A percentile compares a stretch with the other conserved stretches of the same genome.
phyloP scores from a whole-genome alignment of 2,797 vertebrate species.

The Spondyliosoma cantharus region DNA sequence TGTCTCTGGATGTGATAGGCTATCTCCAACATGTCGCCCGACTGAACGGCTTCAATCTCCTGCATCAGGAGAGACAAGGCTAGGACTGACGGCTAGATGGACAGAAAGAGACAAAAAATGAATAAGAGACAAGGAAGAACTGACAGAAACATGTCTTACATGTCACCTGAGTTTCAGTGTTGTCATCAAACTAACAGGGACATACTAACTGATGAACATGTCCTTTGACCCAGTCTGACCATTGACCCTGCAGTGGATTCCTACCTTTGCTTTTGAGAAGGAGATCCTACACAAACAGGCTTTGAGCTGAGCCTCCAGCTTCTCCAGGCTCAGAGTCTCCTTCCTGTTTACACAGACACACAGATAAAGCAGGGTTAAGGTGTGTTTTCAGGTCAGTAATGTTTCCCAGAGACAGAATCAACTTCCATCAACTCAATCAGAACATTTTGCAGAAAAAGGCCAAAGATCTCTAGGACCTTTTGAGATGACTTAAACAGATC shows the following conservation, averaged over 20 bases:
- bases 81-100: slow-evolving; percentile 91
- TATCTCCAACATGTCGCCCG: slow-evolving; percentile 91
- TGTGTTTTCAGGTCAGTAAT: not conserved
- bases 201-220: not conserved
- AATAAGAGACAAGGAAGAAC: not conserved
- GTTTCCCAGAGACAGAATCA: not conserved
- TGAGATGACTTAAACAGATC: not conserved
- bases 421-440: not conserved
- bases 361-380: not conserved
- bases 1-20: slow-evolving; percentile 91
- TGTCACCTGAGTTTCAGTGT: not conserved
- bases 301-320: slow-evolving; percentile 97
- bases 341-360: slow-evolving; percentile 83
- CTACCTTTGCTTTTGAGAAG: slow-evolving; percentile 98
- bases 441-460: no score
- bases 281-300: slow-evolving; percentile 94
- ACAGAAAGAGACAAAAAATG: not conserved
- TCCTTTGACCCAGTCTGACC: not conserved
- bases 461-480: not conserved
- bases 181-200: not conserved
- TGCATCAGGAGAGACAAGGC: slow-evolving; percentile 94
- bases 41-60: slow-evolving; percentile 91
- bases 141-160: not conserved
- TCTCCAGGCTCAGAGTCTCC: slow-evolving; percentile 91
- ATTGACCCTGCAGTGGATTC: slow-evolving; percentile 34